Percentiles rank a stretch among this genome's conserved stretches.
These are phyloP conservation scores for Acromyrmex charruanus DNA, from an alignment of 1,140 invertebrate species.

Conservation along the genomic window DNA sequence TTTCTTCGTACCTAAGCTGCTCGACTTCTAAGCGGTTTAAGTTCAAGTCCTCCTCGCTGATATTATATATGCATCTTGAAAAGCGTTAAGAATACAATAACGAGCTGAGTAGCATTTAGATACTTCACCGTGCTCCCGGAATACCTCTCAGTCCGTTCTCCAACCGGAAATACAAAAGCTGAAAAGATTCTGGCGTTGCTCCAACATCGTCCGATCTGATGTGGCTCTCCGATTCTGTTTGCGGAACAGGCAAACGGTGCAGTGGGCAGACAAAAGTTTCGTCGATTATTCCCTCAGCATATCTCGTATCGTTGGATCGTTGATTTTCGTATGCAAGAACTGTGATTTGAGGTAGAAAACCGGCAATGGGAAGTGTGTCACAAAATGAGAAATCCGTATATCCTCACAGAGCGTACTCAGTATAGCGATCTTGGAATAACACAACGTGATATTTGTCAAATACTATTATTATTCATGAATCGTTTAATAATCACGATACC, in stretches of 20 bases:
- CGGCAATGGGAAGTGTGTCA: background rate
- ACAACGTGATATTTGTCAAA: constrained; percentile 43
- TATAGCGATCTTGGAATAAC: background rate
- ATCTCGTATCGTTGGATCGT: background rate
- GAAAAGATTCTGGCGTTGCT: constrained; percentile 69
- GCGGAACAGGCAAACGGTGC: constrained; percentile 32
- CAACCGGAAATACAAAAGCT: constrained; percentile 73
- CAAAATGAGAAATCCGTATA: background rate
- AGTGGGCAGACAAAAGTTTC: constrained; percentile 53
- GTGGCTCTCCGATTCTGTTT: constrained; percentile 58
- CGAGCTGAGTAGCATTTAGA: background rate
- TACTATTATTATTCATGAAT: constrained; percentile 37
- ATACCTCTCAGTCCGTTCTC: constrained; percentile 39
- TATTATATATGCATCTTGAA: background rate
- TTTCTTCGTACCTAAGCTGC: background rate
- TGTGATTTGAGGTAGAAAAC: background rate
- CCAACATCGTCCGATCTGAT: constrained; percentile 65
- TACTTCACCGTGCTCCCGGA: background rate
- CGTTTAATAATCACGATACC: constrained; percentile 32
- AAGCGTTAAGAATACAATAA: constrained; percentile 2
- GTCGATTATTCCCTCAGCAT: constrained; percentile 57
- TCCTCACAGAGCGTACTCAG: too few relatives aligned
- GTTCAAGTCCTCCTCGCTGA: background rate
- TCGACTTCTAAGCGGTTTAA: background rate
- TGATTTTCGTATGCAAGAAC: background rate